Evolutionary conservation across 2,888 invertebrate genomes (phyloP), one percentile per base, ranked within the genome.

Genomic region (Rhagophthalmus giganteus): DNA sequence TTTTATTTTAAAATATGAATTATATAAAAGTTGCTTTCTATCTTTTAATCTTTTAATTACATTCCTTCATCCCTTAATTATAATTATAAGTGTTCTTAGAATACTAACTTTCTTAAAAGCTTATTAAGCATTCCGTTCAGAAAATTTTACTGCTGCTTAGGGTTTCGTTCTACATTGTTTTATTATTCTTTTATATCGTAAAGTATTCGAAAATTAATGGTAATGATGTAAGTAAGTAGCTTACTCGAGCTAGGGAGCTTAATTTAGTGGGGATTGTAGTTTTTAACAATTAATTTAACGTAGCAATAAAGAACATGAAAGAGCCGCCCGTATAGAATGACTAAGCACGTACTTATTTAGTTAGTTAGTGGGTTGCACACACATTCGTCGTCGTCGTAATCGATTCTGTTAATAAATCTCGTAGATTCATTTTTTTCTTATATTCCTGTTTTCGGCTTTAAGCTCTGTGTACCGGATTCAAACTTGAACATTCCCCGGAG

Each of bases 61-160:
- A 8, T 13, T 26, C 13, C 37, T 37, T 25, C 37, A 13, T 37
- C 13, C 12, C 14, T 11, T 26, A 37, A 37, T 37, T 37, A 26
- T 14, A 37, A 37, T 37, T 37, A 37, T 37, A 37, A 37, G 24
- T 37, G 37, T 37, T 14, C 24, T 26, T 37, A 26, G 25, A 37
- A 26, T 24, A 34, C 26, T 13, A 25, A 37, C 25, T 25, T 8
- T 37, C 10, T 10, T 15, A 24, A 11, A 11, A 20, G 20, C 2
- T 25, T 26, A 25, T 37, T 37, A 37, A 37, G 14, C 13, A 37
- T 37, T 37, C 26, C 24, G 26, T 13, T 13, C 26, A 14, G 11
- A 10, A 10, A 26, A 37, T 37, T 37, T 37, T 26, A 26, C 25
- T 13, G 35, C 24, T 34, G 10, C 9, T 24, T 20, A 24, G 34